Conservation (phyloP, 2,797 vertebrate genomes). For the Emydoidea blandingii region DNA sequence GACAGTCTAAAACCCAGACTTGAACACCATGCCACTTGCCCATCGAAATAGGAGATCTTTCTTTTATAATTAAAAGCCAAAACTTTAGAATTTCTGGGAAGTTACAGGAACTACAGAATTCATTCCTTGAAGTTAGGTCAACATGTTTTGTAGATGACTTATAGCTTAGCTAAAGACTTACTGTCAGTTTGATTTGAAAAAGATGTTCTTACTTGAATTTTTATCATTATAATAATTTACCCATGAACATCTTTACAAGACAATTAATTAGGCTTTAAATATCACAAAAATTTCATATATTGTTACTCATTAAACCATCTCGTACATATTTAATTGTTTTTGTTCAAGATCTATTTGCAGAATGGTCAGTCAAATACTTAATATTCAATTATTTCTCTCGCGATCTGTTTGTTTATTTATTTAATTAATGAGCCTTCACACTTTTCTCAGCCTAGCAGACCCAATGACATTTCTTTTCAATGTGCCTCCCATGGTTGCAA, state of each 20-base stretch:
- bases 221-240: background rate
- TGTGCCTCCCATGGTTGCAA: fast-evolving
- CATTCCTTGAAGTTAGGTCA: background rate
- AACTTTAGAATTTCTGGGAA: background rate
- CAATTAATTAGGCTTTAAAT: background rate
- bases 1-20: background rate
- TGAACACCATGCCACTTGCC: background rate
- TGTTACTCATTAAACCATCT: background rate
- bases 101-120: background rate
- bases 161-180: background rate
- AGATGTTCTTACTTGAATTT: background rate
- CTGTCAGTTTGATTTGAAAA: background rate
- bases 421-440: background rate
- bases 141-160: background rate
- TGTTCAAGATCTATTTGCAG: background rate
- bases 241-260: background rate
- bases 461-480: background rate
- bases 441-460: background rate
- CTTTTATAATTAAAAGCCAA: background rate
- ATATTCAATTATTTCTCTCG: background rate
- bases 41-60: fast-evolving
- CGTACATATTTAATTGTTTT: background rate
- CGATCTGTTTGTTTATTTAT: background rate
- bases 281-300: background rate
- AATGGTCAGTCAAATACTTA: background rate